Evolutionary conservation across 2,113 vertebrate genomes (phyloP).

Genomic region (Ivindomyrus marchei): DNA sequence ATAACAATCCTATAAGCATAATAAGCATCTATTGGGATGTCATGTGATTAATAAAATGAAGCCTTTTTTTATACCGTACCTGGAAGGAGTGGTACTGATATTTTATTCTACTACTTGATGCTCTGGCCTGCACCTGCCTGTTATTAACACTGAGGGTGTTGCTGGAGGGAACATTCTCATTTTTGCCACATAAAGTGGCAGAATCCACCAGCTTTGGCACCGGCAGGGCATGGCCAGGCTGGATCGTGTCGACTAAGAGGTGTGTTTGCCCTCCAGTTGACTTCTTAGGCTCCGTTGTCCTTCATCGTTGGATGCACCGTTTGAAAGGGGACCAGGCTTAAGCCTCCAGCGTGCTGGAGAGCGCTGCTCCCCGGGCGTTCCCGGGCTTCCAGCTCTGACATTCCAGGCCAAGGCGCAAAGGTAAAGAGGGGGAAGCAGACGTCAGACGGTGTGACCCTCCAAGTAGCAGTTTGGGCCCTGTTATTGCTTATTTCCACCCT

Average conservation of each 20-base stretch:
- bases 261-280: conserved; percentile 21
- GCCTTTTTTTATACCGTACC: not conserved
- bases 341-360: not conserved
- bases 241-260: conserved; percentile 11
- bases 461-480: not conserved
- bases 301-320: not conserved
- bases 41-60: conserved; percentile 5
- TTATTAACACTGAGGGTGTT: conserved; percentile 15
- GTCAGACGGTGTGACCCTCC: not conserved
- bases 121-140: not conserved
- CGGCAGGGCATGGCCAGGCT: not conserved
- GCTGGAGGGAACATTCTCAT: conserved; percentile 9
- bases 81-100: not conserved
- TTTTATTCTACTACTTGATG: not conserved
- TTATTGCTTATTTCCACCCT: not conserved
- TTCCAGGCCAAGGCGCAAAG: not conserved
- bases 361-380: not conserved
- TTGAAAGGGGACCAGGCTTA: conserved; percentile 15
- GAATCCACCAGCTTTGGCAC: conserved; percentile 8
- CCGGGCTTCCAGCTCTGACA: not conserved
- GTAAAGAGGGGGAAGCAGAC: not conserved
- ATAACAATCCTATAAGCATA: conserved; percentile 11
- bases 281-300: conserved; percentile 10
- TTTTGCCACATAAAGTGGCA: conserved; percentile 20
- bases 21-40: not conserved